These are phyloP conservation scores for Drosophila diplacantha DNA, from an alignment of 2,888 invertebrate species.

Conservation along the genomic window DNA sequence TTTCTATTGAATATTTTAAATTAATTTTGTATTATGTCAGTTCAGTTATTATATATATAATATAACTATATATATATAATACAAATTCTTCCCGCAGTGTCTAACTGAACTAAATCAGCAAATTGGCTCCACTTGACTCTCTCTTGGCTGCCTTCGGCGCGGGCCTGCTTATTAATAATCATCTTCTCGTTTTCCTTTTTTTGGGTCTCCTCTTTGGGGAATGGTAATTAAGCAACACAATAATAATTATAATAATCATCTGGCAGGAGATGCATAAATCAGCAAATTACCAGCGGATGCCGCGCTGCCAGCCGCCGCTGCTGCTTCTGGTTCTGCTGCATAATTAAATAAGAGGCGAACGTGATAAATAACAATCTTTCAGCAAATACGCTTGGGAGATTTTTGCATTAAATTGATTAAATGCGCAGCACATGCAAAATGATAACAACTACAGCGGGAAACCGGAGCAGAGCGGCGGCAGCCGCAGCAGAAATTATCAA, in stretches of 20 bases:
- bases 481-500: conserved; percentile 65
- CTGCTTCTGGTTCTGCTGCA: conserved; percentile 33
- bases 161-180: conserved; percentile 56
- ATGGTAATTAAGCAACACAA: conserved; percentile 65
- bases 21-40: not conserved
- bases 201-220: conserved; percentile 49
- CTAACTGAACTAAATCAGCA: conserved; percentile 62
- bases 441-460: conserved; percentile 52
- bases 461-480: conserved; percentile 21
- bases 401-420: conserved; percentile 71
- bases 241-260: conserved; percentile 62
- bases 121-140: conserved; percentile 64
- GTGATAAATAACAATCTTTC: conserved; percentile 70
- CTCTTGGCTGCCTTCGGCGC: conserved; percentile 16
- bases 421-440: conserved; percentile 69
- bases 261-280: conserved; percentile 60
- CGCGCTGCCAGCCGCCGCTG: not conserved
- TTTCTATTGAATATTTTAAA: not conserved
- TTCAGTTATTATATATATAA: too few species aligned
- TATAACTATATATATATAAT: too few species aligned
- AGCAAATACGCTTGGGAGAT: conserved; percentile 62
- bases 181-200: conserved; percentile 33
- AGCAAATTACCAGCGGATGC: conserved; percentile 57
- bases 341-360: conserved; percentile 69
- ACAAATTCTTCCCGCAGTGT: conserved; percentile 1